Percentiles rank a stretch among this genome's conserved stretches.
Conservation (phyloP, 2,797 vertebrate genomes). For the Natrix natrix region DNA sequence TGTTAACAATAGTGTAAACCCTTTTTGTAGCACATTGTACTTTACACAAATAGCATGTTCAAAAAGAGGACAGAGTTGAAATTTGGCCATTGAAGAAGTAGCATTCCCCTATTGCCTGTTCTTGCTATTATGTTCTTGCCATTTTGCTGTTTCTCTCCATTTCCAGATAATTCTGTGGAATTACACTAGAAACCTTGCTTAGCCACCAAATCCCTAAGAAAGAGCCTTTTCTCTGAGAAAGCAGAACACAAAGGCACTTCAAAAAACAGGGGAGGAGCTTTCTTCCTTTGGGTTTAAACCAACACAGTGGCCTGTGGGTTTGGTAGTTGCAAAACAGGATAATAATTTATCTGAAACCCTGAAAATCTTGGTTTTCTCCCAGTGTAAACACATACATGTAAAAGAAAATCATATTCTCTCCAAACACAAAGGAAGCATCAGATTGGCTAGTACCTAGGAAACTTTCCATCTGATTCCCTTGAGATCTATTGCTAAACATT, state of each 20-base stretch:
- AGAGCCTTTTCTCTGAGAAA: conserved; percentile 43
- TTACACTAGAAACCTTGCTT: not conserved
- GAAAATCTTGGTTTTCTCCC: not conserved
- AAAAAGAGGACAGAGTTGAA: not conserved
- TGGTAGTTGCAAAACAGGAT: not conserved
- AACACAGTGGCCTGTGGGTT: not conserved
- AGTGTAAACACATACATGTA: not conserved
- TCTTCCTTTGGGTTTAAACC: not conserved
- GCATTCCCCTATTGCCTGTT: not conserved
- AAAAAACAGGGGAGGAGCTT: conserved; percentile 25
- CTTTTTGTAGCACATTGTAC: not conserved
- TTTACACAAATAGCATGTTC: too few relatives aligned
- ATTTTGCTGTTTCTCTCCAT: not conserved
- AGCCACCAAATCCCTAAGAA: conserved; percentile 51
- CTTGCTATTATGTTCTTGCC: not conserved
- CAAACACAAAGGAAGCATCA: conserved; percentile 1
- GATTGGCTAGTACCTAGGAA: not conserved
- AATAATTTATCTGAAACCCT: not conserved
- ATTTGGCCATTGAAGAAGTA: not conserved
- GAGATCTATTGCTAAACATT: not conserved
- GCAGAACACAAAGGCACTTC: conserved; percentile 63
- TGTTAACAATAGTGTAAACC: not conserved
- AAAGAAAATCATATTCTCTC: not conserved
- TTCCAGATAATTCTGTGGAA: not conserved
- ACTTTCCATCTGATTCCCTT: not conserved